phyloP scores from a whole-genome alignment of 1,140 invertebrate species.

The Drosophila setifemur region DNA sequence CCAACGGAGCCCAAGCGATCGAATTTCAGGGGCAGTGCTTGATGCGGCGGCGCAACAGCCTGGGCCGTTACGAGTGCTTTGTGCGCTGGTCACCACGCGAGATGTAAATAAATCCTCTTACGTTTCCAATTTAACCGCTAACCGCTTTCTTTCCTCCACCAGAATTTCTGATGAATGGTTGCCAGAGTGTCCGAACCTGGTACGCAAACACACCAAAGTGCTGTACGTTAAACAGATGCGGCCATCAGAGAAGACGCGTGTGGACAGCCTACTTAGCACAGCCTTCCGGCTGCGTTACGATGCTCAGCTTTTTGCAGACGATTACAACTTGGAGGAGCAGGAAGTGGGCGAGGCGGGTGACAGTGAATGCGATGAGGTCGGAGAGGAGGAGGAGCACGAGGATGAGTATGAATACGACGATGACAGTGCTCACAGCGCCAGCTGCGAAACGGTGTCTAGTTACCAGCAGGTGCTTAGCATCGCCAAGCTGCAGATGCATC shows the following conservation, averaged over 20 bases:
- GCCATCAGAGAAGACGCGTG: slow-evolving; percentile 69
- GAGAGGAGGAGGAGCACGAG: slow-evolving; percentile 46
- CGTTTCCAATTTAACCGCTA: not conserved
- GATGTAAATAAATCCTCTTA: slow-evolving; percentile 55
- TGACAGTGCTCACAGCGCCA: slow-evolving; percentile 42
- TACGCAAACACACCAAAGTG: slow-evolving; percentile 66
- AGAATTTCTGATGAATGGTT: slow-evolving; percentile 81
- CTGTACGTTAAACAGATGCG: slow-evolving; percentile 78
- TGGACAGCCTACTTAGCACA: slow-evolving; percentile 70
- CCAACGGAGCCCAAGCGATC: slow-evolving; percentile 70
- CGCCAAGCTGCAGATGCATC: slow-evolving; percentile 74
- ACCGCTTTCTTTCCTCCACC: not conserved
- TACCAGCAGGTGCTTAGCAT: slow-evolving; percentile 77
- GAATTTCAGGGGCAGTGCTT: slow-evolving; percentile 74
- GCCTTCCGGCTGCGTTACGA: slow-evolving; percentile 74
- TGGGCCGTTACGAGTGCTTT: slow-evolving; percentile 69
- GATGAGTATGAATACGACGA: slow-evolving; percentile 55
- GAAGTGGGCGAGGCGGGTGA: slow-evolving; percentile 26
- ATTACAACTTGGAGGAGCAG: slow-evolving; percentile 60
- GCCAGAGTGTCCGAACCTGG: slow-evolving; percentile 59
- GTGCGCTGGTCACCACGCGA: slow-evolving; percentile 78
- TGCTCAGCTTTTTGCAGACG: slow-evolving; percentile 69
- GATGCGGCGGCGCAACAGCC: slow-evolving; percentile 63
- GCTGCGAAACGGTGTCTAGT: slow-evolving; percentile 71
- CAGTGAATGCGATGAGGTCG: slow-evolving; percentile 37